phyloP scores from a whole-genome alignment of 2,888 invertebrate species.

The Rotaria socialis region DNA sequence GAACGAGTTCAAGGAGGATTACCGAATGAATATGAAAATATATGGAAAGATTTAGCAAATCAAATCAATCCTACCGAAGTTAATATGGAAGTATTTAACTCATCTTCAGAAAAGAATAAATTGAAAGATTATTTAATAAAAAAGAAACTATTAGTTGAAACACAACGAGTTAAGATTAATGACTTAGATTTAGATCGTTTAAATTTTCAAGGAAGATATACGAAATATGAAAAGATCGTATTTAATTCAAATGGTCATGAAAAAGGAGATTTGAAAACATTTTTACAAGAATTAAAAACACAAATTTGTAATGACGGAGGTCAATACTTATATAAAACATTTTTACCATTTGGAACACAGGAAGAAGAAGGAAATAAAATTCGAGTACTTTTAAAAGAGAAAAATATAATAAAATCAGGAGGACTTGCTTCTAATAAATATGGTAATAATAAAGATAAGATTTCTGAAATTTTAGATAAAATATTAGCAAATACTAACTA shows the following conservation, averaged over 20 bases:
- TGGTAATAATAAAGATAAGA: neutral
- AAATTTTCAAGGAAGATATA: neutral
- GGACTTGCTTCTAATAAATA: neutral
- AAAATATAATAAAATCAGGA: neutral
- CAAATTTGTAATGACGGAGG: neutral
- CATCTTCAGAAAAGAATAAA: neutral
- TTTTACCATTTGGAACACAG: neutral
- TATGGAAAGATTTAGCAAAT: neutral
- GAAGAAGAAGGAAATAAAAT: slow-evolving; percentile 24
- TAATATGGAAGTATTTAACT: neutral
- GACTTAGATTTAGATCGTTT: neutral
- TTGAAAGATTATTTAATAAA: neutral
- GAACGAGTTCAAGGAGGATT: neutral
- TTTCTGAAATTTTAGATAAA: neutral
- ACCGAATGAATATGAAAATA: neutral
- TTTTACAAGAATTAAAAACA: neutral
- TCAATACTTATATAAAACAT: neutral
- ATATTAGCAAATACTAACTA: neutral
- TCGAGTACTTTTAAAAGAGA: neutral
- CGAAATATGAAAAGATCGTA: neutral
- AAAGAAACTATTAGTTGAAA: neutral
- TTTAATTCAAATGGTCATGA: neutral
- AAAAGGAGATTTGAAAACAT: neutral
- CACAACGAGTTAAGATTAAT: neutral
- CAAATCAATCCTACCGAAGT: neutral